Percentiles rank a stretch among this genome's conserved stretches.
These are phyloP conservation scores for Zapus hudsonius DNA, from an alignment of 2,113 vertebrate species.

Conservation along the genomic window DNA sequence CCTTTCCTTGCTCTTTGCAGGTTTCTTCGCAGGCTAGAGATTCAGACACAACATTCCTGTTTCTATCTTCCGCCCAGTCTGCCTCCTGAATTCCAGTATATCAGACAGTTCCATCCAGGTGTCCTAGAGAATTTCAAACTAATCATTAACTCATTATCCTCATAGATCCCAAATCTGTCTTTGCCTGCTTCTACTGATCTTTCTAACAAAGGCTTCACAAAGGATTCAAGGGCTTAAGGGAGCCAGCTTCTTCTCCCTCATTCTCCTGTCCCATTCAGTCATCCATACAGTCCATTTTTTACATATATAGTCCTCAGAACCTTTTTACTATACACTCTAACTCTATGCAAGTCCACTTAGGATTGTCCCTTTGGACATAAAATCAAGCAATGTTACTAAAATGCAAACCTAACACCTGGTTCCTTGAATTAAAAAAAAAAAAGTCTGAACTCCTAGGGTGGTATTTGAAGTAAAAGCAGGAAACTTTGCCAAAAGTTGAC, in stretches of 20 bases:
- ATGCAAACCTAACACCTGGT: neutral
- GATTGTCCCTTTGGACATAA: neutral
- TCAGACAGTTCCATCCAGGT: neutral
- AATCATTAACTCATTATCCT: neutral
- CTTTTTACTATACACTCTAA: neutral
- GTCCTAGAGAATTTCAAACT: neutral
- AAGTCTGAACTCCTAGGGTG: neutral
- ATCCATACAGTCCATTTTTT: neutral
- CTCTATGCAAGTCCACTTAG: neutral
- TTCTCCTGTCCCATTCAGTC: neutral
- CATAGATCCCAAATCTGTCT: neutral
- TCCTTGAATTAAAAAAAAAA: constrained; percentile 24
- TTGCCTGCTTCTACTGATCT: neutral
- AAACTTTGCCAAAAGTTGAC: neutral
- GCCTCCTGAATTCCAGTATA: neutral
- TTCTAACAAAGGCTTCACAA: neutral
- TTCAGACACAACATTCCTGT: neutral
- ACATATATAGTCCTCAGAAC: neutral
- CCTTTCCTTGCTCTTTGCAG: neutral
- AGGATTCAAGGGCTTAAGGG: neutral
- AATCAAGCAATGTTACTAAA: constrained; percentile 21
- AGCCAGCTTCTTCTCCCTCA: neutral
- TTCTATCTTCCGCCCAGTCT: neutral
- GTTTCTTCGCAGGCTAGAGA: neutral
- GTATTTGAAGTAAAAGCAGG: neutral